phyloP scores from a whole-genome alignment of 2,888 invertebrate genomes.

The Dascillus cervinus region DNA sequence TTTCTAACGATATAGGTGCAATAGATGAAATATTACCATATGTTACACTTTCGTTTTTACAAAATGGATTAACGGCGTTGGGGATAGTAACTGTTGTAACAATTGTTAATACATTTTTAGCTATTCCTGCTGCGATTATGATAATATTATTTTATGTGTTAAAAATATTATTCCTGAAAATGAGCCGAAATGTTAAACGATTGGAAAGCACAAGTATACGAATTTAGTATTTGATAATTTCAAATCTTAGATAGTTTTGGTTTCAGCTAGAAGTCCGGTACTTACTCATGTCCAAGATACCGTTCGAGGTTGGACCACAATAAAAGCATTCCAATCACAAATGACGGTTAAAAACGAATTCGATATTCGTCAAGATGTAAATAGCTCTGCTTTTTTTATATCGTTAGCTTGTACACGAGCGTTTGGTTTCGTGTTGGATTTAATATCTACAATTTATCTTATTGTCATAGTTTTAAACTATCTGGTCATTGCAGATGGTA shows the following conservation, averaged over 20 bases:
- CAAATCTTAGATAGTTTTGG: slow-evolving; percentile 3
- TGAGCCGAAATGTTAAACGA: slow-evolving; percentile 67
- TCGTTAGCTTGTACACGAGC: slow-evolving; percentile 79
- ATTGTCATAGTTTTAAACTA: slow-evolving; percentile 2
- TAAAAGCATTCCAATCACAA: slow-evolving; percentile 60
- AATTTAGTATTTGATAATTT: slow-evolving; percentile 1
- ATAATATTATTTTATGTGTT: slow-evolving; percentile 57
- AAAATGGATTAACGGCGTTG: slow-evolving; percentile 53
- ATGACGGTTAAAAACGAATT: slow-evolving; percentile 50
- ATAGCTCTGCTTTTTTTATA: slow-evolving; percentile 66
- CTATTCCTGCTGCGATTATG: slow-evolving; percentile 58
- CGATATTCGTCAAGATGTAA: slow-evolving; percentile 50
- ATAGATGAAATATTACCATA: slow-evolving; percentile 48
- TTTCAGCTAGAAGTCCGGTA: slow-evolving; percentile 65
- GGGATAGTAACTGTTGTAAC: slow-evolving; percentile 69
- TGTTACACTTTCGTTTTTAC: slow-evolving; percentile 45
- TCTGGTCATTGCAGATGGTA: slow-evolving; percentile 7
- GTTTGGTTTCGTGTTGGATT: slow-evolving; percentile 70
- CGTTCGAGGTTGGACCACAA: slow-evolving; percentile 64
- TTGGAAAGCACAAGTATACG: slow-evolving; percentile 50
- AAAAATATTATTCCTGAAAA: slow-evolving; percentile 60
- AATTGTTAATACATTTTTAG: slow-evolving; percentile 61
- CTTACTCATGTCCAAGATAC: slow-evolving; percentile 64
- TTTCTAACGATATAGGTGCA: slow-evolving; percentile 62
- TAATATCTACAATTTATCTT: slow-evolving; percentile 3